phyloP scores from a whole-genome alignment of 2,113 vertebrate species.

The Asarcornis scutulata region DNA sequence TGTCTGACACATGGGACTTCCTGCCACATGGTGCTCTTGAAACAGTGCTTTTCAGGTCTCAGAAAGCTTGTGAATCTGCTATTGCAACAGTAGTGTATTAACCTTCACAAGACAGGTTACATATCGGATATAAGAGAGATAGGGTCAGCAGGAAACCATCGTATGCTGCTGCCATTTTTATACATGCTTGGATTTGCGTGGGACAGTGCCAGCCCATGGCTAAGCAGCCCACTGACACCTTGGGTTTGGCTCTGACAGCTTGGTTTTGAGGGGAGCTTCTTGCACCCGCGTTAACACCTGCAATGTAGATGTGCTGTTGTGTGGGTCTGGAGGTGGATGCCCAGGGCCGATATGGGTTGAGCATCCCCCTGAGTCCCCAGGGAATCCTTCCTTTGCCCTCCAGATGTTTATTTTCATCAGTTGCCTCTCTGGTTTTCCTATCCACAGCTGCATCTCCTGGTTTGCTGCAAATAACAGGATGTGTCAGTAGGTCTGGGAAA shows the following conservation, averaged over 20 bases:
- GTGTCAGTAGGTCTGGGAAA: background rate
- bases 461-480: background rate
- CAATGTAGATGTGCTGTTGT: background rate
- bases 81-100: background rate
- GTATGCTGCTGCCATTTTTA: background rate
- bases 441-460: background rate
- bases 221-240: background rate
- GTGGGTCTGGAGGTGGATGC: background rate
- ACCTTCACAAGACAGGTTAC: background rate
- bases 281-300: background rate
- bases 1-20: background rate
- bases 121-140: background rate
- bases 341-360: background rate
- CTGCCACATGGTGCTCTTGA: background rate
- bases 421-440: background rate
- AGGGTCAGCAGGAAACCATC: background rate
- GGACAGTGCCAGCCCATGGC: background rate
- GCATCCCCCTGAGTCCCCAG: background rate
- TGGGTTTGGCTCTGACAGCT: background rate
- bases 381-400: background rate
- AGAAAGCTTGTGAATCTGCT: background rate
- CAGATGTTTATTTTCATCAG: background rate
- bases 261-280: background rate
- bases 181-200: background rate
- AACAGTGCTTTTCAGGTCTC: background rate